Evolutionary conservation across 2,113 vertebrate genomes (phyloP).

Genomic region (Morone chrysops): DNA sequence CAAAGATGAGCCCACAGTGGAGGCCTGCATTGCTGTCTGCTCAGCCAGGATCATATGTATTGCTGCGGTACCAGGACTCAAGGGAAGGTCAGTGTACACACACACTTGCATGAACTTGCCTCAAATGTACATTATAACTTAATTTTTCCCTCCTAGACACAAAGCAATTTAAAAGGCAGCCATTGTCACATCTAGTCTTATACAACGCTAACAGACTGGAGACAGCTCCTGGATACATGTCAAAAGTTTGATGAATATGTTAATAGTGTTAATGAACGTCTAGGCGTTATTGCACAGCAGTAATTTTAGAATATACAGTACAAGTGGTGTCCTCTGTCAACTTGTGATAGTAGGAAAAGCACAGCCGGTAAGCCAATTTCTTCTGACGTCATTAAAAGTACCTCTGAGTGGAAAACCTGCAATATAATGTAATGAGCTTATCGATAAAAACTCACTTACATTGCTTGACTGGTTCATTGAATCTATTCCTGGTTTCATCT

Average conservation of each 20-base stretch:
- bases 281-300: too few species aligned
- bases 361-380: not conserved
- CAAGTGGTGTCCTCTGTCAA: too few species aligned
- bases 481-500: not conserved
- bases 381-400: not conserved
- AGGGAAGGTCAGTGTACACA: conserved; percentile 73
- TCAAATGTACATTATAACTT: too few species aligned
- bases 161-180: too few species aligned
- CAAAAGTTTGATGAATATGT: not conserved
- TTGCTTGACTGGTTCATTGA: not conserved
- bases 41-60: conserved; percentile 98
- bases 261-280: too few species aligned
- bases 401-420: not conserved
- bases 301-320: too few species aligned
- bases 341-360: not conserved
- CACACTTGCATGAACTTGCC: not conserved
- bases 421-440: not conserved
- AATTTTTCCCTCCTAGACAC: too few species aligned
- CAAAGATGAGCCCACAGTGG: conserved; percentile 94
- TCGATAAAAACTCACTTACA: not conserved
- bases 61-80: conserved; percentile 94
- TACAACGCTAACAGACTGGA: not conserved
- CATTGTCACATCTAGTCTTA: not conserved
- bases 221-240: not conserved
- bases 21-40: conserved; percentile 98